Percentiles rank a stretch among this genome's conserved stretches.
Conservation (phyloP, 2,888 invertebrate species). For the Idaea biselata region DNA sequence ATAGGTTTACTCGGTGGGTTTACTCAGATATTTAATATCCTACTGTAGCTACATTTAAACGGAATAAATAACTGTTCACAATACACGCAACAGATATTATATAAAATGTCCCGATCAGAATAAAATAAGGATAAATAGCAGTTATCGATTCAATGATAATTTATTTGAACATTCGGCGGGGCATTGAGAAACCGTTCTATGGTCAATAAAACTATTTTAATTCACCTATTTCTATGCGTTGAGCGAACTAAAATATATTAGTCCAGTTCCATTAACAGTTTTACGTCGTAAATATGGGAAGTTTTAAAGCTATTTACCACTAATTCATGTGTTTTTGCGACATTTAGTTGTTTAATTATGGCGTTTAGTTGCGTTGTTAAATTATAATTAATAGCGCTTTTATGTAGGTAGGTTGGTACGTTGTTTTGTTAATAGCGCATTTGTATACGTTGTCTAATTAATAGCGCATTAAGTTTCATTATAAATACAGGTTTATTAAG, state of each 20-base stretch:
- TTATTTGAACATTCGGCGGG: conserved; percentile 7
- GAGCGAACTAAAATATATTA: conserved; percentile 40
- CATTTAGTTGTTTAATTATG: not conserved
- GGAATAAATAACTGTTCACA: too few species aligned
- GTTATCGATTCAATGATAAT: conserved; percentile 6
- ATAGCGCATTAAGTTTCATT: too few species aligned
- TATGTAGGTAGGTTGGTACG: not conserved
- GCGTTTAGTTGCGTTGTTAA: not conserved
- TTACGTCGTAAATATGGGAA: conserved; percentile 13
- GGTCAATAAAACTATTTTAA: conserved; percentile 72
- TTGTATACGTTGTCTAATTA: too few species aligned
- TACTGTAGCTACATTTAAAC: too few species aligned
- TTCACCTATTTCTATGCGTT: conserved; percentile 68
- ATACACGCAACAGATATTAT: too few species aligned
- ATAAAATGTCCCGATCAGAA: not conserved
- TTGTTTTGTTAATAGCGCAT: too few species aligned
- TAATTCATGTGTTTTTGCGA: not conserved
- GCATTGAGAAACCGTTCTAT: conserved; percentile 47
- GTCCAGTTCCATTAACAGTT: conserved; percentile 6
- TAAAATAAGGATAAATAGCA: not conserved
- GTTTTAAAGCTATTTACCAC: not conserved
- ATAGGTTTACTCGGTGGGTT: too few species aligned
- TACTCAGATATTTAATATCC: too few species aligned
- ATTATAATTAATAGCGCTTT: not conserved
- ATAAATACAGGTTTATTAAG: too few species aligned